phyloP scores from a whole-genome alignment of 2,888 invertebrate species.

The Pandemis corylana region DNA sequence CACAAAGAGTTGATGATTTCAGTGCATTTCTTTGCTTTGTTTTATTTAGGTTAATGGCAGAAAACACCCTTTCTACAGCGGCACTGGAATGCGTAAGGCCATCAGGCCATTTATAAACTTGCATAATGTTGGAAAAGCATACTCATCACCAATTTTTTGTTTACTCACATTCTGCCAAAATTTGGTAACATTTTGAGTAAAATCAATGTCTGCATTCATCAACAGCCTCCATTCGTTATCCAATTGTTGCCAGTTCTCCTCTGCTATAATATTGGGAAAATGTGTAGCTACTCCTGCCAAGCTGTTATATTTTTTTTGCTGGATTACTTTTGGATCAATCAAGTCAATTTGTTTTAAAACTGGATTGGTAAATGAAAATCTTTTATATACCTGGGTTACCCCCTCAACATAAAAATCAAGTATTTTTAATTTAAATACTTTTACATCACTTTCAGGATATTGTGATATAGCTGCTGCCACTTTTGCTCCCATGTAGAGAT shows the following conservation, averaged over 20 bases:
- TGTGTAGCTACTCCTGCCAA: background rate
- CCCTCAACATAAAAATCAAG: background rate
- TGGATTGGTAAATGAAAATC: slow-evolving; percentile 1
- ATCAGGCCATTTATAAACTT: too few relatives aligned
- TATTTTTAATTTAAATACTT: slow-evolving; percentile 7
- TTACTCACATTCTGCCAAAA: background rate
- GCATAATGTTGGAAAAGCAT: too few relatives aligned
- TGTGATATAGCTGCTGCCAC: background rate
- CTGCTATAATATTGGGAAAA: background rate
- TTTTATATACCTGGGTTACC: background rate
- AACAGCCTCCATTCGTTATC: slow-evolving; percentile 13
- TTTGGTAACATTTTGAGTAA: background rate
- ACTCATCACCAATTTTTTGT: too few relatives aligned
- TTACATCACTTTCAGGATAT: slow-evolving; percentile 7
- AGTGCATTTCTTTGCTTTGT: too few relatives aligned
- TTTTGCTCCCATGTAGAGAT: slow-evolving; percentile 20
- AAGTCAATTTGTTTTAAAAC: slow-evolving; percentile 7
- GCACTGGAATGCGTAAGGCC: too few relatives aligned
- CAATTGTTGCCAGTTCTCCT: slow-evolving; percentile 1
- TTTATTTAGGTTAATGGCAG: too few relatives aligned
- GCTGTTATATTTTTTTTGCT: slow-evolving; percentile 6
- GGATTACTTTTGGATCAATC: background rate
- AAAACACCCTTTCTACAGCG: too few relatives aligned
- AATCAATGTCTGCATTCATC: background rate
- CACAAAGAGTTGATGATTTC: too few relatives aligned